Percentiles rank a stretch among this genome's conserved stretches.
Evolutionary conservation across 2,113 vertebrate species (phyloP).

Genomic region (Cebus imitator): DNA sequence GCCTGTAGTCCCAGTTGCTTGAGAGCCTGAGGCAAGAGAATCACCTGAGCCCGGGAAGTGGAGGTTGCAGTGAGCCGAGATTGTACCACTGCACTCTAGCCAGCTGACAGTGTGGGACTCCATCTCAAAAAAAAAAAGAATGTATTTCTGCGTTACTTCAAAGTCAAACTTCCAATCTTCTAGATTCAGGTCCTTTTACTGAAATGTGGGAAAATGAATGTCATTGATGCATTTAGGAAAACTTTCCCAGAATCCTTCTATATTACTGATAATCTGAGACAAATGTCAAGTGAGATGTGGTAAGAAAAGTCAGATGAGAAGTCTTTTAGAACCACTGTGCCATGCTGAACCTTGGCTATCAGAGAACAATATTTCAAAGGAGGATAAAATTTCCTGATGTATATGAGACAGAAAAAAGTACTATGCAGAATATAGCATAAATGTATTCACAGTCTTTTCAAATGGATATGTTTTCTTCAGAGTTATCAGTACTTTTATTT

Average conservation of each 20-base stretch:
- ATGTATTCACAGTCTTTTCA: neutral
- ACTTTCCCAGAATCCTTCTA: neutral
- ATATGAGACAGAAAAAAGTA: neutral
- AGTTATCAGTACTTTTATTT: neutral
- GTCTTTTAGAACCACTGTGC: neutral
- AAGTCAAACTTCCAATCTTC: neutral
- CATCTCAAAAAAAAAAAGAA: neutral
- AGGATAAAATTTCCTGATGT: neutral
- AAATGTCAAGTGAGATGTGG: neutral
- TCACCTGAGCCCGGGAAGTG: too few relatives aligned
- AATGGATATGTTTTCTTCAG: neutral
- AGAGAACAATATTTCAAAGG: neutral
- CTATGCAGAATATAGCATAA: neutral
- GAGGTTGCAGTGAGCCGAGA: too few relatives aligned
- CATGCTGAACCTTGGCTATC: neutral
- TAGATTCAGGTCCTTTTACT: neutral
- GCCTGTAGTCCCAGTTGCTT: too few relatives aligned
- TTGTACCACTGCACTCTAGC: too few relatives aligned
- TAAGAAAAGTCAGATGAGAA: neutral
- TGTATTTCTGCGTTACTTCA: constrained; percentile 1
- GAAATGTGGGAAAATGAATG: neutral
- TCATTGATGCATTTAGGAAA: neutral
- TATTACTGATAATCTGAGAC: neutral
- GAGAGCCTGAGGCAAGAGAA: too few relatives aligned
- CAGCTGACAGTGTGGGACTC: too few relatives aligned